Evolutionary conservation across 23 tunicate genomes (phyloP).

Genomic region (Styela clava): DNA sequence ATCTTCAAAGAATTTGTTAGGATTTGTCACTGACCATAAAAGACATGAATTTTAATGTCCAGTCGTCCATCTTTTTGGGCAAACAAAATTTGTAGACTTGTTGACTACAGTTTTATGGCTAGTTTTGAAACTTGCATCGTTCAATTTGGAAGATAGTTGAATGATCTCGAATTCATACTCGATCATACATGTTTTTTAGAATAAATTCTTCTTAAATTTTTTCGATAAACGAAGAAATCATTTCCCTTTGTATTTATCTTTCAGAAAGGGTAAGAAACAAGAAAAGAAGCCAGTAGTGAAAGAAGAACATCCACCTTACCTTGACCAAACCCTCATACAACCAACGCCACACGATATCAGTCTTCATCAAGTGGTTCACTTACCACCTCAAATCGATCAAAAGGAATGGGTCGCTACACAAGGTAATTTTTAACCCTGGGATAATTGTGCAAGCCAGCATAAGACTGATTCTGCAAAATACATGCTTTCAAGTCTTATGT

Average conservation of each 20-base stretch:
- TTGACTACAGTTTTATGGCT: background rate
- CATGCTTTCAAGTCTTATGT: no score
- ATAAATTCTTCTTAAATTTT: no score
- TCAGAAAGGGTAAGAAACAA: slow-evolving; percentile 64
- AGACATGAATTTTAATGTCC: background rate
- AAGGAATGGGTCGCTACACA: slow-evolving; percentile 96
- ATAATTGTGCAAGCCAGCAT: no score
- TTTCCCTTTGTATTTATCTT: no score
- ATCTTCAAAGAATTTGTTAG: background rate
- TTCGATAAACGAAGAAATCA: no score
- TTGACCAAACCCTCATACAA: slow-evolving; percentile 41
- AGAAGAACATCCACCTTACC: slow-evolving; percentile 75
- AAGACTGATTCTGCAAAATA: no score
- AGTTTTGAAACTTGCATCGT: no score
- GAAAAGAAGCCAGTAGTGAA: slow-evolving; percentile 60
- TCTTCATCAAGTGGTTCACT: slow-evolving; percentile 40
- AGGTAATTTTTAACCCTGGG: slow-evolving; percentile 52
- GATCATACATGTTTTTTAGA: no score
- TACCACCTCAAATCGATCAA: slow-evolving; percentile 54
- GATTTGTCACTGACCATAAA: background rate
- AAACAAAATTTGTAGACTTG: background rate
- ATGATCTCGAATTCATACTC: no score
- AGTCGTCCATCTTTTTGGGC: background rate
- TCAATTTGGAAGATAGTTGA: no score
- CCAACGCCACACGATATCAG: slow-evolving; percentile 33